Conservation (phyloP, 2,888 invertebrate species). For the Trisateles emortualis region DNA sequence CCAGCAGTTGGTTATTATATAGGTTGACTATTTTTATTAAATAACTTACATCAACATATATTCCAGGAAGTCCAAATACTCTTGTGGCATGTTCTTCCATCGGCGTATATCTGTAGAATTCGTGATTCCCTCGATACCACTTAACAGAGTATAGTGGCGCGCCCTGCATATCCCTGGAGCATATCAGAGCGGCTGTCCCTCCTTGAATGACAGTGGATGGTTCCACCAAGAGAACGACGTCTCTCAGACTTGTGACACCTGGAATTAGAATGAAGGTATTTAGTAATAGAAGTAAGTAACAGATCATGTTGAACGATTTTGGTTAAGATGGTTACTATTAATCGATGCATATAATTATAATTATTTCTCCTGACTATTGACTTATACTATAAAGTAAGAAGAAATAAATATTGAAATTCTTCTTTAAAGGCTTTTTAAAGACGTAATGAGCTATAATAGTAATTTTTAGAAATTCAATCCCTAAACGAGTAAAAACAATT, state of each 20-base stretch:
- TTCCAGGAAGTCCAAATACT: conserved; percentile 91
- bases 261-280: conserved; percentile 34
- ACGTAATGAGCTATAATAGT: no score
- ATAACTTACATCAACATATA: conserved; percentile 93
- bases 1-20: no score
- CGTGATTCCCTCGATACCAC: conserved; percentile 94
- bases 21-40: conserved; percentile 8
- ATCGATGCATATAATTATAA: background rate
- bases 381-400: no score
- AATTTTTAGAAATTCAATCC: no score
- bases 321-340: no score
- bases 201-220: conserved; percentile 90
- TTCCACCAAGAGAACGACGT: conserved; percentile 90
- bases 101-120: conserved; percentile 94
- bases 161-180: conserved; percentile 92
- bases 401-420: no score
- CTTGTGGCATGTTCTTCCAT: conserved; percentile 91
- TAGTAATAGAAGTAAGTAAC: no score
- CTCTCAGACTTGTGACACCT: conserved; percentile 89
- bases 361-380: no score
- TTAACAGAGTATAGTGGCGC: conserved; percentile 93
- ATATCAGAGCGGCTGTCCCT: conserved; percentile 89
- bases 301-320: no score
- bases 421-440: no score
- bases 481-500: no score